A percentile compares a stretch with the other conserved stretches of the same genome.
Conservation (phyloP, 2,113 vertebrate species). For the Aldabrachelys gigantea region DNA sequence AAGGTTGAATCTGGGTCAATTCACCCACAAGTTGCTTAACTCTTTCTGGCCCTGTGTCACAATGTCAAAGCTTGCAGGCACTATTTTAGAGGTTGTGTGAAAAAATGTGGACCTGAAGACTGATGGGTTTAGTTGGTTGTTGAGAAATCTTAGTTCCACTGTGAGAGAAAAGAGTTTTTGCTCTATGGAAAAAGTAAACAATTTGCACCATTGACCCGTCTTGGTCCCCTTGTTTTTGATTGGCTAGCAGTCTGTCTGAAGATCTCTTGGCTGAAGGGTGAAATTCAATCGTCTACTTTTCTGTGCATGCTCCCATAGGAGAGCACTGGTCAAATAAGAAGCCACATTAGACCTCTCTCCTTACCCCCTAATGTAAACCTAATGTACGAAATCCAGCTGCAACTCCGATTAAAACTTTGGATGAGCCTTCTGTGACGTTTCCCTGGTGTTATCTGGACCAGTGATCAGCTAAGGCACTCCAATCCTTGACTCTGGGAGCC, state of each 20-base stretch:
- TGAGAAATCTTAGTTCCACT: neutral
- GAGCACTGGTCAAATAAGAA: neutral
- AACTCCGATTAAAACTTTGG: neutral
- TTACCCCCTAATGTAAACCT: neutral
- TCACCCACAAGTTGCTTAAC: too few relatives aligned
- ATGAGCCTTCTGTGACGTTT: neutral
- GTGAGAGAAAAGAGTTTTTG: neutral
- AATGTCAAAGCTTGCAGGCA: neutral
- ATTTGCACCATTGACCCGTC: neutral
- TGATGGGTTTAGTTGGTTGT: accelerated
- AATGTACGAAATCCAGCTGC: neutral
- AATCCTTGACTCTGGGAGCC: too few relatives aligned
- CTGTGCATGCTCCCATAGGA: neutral
- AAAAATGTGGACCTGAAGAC: neutral
- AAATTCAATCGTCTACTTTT: neutral
- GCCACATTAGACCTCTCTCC: accelerated
- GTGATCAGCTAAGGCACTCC: too few relatives aligned
- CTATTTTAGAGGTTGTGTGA: neutral
- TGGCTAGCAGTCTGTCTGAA: neutral
- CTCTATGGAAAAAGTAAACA: neutral
- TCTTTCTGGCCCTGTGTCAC: too few relatives aligned
- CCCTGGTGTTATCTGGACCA: too few relatives aligned
- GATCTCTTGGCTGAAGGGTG: neutral
- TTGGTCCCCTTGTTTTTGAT: neutral
- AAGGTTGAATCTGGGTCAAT: too few relatives aligned